These are phyloP conservation scores for Agrilus planipennis DNA, from an alignment of 1,140 invertebrate genomes.

Conservation along the genomic window DNA sequence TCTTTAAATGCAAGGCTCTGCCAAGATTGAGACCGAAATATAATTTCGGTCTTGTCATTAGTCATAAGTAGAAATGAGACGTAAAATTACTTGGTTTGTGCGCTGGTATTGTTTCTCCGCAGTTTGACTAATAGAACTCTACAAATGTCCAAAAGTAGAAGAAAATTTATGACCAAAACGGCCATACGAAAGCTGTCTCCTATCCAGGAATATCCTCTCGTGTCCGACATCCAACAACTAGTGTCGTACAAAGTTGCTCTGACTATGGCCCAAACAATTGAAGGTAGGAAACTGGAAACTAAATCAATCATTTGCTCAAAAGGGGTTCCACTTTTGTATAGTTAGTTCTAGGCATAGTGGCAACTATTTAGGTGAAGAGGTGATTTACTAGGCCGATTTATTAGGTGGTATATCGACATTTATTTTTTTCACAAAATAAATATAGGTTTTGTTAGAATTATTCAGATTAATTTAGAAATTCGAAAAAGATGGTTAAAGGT, in stretches of 20 bases:
- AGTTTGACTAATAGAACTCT: slow-evolving; percentile 41
- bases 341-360: too few species aligned
- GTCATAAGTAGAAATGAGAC: not conserved
- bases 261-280: slow-evolving; percentile 37
- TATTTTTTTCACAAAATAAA: not conserved
- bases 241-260: slow-evolving; percentile 34
- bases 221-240: slow-evolving; percentile 44
- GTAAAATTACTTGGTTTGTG: slow-evolving; percentile 26
- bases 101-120: slow-evolving; percentile 36
- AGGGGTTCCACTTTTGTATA: too few species aligned
- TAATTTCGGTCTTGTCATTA: slow-evolving; percentile 1
- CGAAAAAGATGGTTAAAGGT: too few species aligned
- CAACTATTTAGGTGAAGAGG: too few species aligned
- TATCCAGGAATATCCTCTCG: slow-evolving; percentile 39
- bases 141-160: slow-evolving; percentile 40
- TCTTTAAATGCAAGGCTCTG: not conserved
- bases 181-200: slow-evolving; percentile 40
- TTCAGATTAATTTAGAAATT: not conserved
- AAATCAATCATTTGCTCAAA: slow-evolving; percentile 14
- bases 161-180: slow-evolving; percentile 39
- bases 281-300: slow-evolving; percentile 37
- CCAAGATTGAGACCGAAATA: not conserved
- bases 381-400: too few species aligned
- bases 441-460: not conserved
- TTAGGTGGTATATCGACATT: too few species aligned